Conservation (phyloP, 2,888 invertebrate genomes). For the Drosophila bunnanda region DNA sequence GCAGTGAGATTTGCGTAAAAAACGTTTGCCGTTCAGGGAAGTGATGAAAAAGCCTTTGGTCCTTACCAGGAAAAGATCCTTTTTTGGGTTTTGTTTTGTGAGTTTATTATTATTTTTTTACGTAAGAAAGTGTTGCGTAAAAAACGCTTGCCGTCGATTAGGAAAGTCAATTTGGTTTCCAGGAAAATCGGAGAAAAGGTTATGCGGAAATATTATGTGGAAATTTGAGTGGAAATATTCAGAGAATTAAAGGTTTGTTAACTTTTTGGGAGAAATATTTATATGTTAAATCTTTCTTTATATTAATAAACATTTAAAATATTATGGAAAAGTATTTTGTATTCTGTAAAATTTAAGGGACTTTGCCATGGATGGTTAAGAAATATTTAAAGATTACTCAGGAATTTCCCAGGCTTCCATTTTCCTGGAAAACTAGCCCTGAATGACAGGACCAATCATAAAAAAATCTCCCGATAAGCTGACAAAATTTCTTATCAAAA, state of each 20-base stretch:
- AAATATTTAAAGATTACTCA: background rate
- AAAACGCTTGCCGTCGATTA: slow-evolving; percentile 50
- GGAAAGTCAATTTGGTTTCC: slow-evolving; percentile 60
- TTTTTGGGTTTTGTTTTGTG: background rate
- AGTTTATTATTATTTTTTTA: slow-evolving; percentile 14
- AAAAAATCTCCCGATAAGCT: slow-evolving; percentile 35
- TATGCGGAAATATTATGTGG: slow-evolving; percentile 36
- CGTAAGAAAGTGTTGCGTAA: slow-evolving; percentile 58
- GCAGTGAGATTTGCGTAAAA: slow-evolving; percentile 65
- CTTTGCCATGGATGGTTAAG: background rate
- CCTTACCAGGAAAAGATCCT: background rate
- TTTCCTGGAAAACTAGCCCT: background rate
- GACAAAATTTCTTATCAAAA: slow-evolving; percentile 47
- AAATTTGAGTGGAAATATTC: background rate
- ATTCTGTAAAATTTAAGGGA: accelerated
- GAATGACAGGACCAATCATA: slow-evolving; percentile 10
- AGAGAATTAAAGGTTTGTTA: background rate
- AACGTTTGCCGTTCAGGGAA: slow-evolving; percentile 56
- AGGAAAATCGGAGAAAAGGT: slow-evolving; percentile 43
- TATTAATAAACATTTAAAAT: no score
- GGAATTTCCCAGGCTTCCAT: background rate
- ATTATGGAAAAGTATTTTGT: background rate
- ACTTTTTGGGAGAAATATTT: accelerated
- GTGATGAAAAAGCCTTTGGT: slow-evolving; percentile 36
- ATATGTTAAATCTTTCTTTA: background rate